phyloP scores from a whole-genome alignment of 2,888 invertebrate species.

The Pyrocoelia pectoralis region DNA sequence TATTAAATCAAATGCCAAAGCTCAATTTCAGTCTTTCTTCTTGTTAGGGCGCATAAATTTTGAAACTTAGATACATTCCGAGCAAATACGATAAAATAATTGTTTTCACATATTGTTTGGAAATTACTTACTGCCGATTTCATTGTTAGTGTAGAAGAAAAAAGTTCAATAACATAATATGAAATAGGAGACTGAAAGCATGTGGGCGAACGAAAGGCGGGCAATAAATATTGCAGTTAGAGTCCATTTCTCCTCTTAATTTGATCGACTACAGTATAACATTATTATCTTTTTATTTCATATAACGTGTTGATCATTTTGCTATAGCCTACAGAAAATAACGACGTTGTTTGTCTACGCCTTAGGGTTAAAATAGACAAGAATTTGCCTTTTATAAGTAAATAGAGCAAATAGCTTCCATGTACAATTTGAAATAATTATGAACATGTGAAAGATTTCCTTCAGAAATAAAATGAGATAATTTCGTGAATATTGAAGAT shows the following conservation, averaged over 20 bases:
- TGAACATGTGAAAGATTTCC: too few species aligned
- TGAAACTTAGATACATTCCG: neutral
- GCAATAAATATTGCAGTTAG: neutral
- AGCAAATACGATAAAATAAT: neutral
- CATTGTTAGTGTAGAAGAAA: neutral
- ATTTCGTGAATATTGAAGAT: too few species aligned
- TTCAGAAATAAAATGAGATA: too few species aligned
- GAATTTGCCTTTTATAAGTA: too few species aligned
- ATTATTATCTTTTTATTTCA: constrained; percentile 1
- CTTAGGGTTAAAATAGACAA: neutral
- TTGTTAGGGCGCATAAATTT: neutral
- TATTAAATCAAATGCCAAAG: too few species aligned
- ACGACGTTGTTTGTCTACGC: neutral
- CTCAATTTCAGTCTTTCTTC: neutral
- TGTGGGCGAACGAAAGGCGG: neutral
- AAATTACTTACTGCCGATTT: neutral
- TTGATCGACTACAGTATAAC: neutral
- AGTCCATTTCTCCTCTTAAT: constrained; percentile 1
- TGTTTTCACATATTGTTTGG: neutral
- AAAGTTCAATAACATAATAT: constrained; percentile 1
- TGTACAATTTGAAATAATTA: too few species aligned
- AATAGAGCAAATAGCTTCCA: too few species aligned
- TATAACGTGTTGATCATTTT: neutral
- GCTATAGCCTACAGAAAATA: neutral
- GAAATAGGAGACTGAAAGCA: neutral